Percentiles rank a stretch among this genome's conserved stretches.
phyloP scores from a whole-genome alignment of 2,113 vertebrate genomes.

The Capreolus pygargus region DNA sequence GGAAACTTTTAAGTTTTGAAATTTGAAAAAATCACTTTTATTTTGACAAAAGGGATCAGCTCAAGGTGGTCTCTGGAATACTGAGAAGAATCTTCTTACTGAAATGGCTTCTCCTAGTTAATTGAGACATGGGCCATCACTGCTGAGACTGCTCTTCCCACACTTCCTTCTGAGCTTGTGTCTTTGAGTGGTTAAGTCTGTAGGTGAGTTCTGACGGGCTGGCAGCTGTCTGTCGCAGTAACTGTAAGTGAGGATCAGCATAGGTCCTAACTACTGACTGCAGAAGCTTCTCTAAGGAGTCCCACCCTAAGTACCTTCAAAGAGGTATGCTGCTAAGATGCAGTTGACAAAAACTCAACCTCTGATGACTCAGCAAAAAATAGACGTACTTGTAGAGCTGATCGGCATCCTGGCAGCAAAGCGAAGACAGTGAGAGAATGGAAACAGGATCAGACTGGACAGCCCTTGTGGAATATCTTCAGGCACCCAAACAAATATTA shows the following conservation, averaged over 20 bases:
- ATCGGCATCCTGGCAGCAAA: fast-evolving
- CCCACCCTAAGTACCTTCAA: neutral
- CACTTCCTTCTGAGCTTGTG: neutral
- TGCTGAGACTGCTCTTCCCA: neutral
- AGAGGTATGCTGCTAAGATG: neutral
- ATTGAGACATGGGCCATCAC: neutral
- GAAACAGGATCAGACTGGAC: neutral
- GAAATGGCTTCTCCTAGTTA: neutral
- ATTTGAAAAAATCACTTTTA: neutral
- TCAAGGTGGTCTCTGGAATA: neutral
- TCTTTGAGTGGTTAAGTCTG: neutral
- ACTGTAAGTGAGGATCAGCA: neutral
- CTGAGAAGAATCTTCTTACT: neutral
- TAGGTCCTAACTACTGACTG: neutral
- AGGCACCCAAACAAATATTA: neutral
- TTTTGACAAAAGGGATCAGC: conserved; percentile 34
- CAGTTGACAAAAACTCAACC: neutral
- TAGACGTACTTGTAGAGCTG: neutral
- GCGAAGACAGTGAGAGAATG: neutral
- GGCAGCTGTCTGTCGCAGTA: neutral
- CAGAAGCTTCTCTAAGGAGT: neutral
- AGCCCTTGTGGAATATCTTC: neutral
- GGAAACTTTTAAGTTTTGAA: neutral
- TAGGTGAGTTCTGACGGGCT: neutral
- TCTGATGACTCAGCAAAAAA: neutral